Base-by-base conservation (phyloP, 1,140 invertebrate genomes). In the Calycopis cecrops region DNA sequence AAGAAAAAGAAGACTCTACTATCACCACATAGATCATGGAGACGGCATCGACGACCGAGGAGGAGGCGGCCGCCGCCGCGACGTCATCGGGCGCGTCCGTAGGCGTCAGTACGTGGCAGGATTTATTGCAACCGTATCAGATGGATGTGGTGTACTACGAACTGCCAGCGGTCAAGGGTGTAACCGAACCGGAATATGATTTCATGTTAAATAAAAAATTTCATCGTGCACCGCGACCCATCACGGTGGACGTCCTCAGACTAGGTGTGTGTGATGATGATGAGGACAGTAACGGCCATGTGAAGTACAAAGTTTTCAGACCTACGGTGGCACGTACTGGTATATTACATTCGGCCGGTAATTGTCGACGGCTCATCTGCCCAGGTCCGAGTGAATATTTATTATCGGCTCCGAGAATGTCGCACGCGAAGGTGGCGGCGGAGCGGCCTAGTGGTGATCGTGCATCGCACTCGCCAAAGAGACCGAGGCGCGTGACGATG, bases 51-150 rank as follows among this genome's bases (percentile, higher is more conserved):
- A n/a, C n/a, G n/a, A n/a, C n/a, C n/a, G n/a, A n/a, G n/a, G n/a
- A n/a, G n/a, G n/a, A n/a, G n/a, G n/a, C n/a, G n/a, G n/a, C n/a
- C n/a, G n/a, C n/a, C n/a, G n/a, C n/a, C n/a, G n/a, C n/a, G n/a
- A n/a, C n/a, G n/a, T n/a, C n/a, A n/a, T n/a, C n/a, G n/a, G n/a
- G n/a, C n/a, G n/a, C n/a, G n/a, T n/a, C n/a, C n/a, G n/a, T n/a
- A n/a, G n/a, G n/a, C n/a, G n/a, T n/a, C n/a, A n/a, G n/a, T 48
- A 48, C 47, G 47, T 48, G 47, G 47, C 21, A 12, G 18, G 33
- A 28, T 48, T 48, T 48, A 48, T 12, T 48, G 47, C 12, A 21
- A 11, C 47, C 47, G 18, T 48, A 48, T 48, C 47, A 48, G 11
- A 48, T 33, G 47, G 47, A 48, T 21, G 47, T 48, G 21, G 47